phyloP scores from a whole-genome alignment of 2,113 vertebrate genomes.

The Podiceps cristatus region DNA sequence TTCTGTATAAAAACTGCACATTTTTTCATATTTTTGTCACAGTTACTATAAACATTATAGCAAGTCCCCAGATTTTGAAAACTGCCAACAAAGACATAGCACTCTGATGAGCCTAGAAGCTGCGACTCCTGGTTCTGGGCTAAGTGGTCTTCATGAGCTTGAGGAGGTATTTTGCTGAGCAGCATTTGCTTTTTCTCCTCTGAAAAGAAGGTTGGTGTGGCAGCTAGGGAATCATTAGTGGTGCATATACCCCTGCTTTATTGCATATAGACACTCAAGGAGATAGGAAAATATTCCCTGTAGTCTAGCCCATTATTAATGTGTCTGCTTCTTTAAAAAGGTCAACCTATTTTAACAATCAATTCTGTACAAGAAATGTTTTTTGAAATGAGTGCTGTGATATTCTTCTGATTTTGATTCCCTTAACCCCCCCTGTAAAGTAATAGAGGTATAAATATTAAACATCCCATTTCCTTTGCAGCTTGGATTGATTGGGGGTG shows the following conservation, averaged over 20 bases:
- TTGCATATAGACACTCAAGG: background rate
- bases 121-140: background rate
- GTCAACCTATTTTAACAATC: conserved; percentile 46
- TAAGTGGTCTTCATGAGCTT: background rate
- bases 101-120: background rate
- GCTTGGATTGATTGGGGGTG: background rate
- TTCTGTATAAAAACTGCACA: background rate
- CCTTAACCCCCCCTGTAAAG: conserved; percentile 1
- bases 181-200: background rate
- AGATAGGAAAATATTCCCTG: background rate
- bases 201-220: background rate
- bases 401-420: conserved; percentile 50
- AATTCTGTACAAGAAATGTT: conserved; percentile 4
- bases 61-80: background rate
- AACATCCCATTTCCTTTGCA: conserved; percentile 55
- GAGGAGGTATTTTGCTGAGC: background rate
- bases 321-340: conserved; percentile 48
- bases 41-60: background rate
- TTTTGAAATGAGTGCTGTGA: conserved; percentile 31
- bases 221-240: background rate
- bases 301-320: conserved; percentile 33
- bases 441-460: conserved; percentile 70
- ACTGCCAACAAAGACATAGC: background rate
- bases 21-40: background rate
- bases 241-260: background rate